Conservation (phyloP, 2,797 vertebrate genomes). For the Ara ararauna region DNA sequence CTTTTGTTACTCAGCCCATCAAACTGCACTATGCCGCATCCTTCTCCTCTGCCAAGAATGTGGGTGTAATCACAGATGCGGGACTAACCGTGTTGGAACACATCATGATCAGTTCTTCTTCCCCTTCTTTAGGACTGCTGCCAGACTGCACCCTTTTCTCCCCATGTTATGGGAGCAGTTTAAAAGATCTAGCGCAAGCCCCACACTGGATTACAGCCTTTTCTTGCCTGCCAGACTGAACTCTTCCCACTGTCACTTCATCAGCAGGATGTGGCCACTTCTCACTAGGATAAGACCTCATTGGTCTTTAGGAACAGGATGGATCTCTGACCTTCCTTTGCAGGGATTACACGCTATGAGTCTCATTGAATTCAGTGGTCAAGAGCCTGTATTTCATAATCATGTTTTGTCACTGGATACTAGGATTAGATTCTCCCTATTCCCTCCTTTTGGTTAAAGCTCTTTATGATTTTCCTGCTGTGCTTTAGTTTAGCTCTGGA, state of each 20-base stretch:
- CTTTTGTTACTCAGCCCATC: background rate
- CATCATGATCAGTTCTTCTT: constrained; percentile 28
- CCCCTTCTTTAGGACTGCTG: constrained; percentile 8
- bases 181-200: background rate
- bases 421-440: background rate
- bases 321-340: background rate
- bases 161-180: background rate
- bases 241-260: background rate
- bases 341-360: background rate
- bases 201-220: background rate
- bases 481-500: background rate
- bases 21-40: background rate
- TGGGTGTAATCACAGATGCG: constrained; percentile 28
- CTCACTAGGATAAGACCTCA: background rate
- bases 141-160: constrained; percentile 16
- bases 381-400: background rate
- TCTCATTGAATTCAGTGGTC: background rate
- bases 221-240: background rate
- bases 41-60: constrained; percentile 51
- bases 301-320: background rate
- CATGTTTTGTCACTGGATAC: background rate
- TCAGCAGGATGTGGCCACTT: background rate
- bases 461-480: background rate
- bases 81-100: constrained; percentile 34
- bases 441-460: background rate